phyloP scores from a whole-genome alignment of 2,113 vertebrate genomes.

The Eretmodus cyanostictus region DNA sequence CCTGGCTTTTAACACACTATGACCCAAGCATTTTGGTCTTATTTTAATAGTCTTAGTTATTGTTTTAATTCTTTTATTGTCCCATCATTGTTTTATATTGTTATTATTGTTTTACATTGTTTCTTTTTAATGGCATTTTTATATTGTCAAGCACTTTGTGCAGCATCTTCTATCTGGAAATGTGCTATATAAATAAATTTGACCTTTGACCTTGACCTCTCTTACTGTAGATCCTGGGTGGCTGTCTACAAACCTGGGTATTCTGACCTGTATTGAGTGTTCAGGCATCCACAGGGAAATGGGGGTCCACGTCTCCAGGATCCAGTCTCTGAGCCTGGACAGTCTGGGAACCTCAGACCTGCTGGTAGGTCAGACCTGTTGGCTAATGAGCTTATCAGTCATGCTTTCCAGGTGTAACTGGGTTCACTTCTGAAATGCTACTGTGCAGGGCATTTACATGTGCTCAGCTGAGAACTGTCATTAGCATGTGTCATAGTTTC shows the following conservation, averaged over 20 bases:
- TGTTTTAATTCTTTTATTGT: neutral
- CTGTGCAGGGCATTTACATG: neutral
- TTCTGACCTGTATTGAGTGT: conserved; percentile 60
- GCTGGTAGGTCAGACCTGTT: conserved; percentile 6
- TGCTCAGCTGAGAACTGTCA: neutral
- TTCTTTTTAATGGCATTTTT: neutral
- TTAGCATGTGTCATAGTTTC: neutral
- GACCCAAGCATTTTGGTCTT: rapidly evolving
- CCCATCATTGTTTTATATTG: rapidly evolving
- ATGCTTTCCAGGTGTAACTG: neutral
- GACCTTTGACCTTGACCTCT: neutral
- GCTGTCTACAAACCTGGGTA: conserved; percentile 53
- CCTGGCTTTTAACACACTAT: neutral
- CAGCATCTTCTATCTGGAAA: neutral
- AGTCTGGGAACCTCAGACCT: conserved; percentile 58
- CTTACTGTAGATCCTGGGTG: conserved; percentile 39
- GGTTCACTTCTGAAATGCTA: neutral
- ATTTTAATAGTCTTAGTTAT: neutral
- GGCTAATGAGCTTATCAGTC: neutral
- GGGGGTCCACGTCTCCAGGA: conserved; percentile 57
- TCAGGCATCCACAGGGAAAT: conserved; percentile 60
- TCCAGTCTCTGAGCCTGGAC: conserved; percentile 52
- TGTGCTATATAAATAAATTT: neutral
- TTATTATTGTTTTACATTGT: neutral
- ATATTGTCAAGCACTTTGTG: neutral